Evolutionary conservation across 2,113 vertebrate species (phyloP).

Genomic region (Ictidomys tridecemlineatus): DNA sequence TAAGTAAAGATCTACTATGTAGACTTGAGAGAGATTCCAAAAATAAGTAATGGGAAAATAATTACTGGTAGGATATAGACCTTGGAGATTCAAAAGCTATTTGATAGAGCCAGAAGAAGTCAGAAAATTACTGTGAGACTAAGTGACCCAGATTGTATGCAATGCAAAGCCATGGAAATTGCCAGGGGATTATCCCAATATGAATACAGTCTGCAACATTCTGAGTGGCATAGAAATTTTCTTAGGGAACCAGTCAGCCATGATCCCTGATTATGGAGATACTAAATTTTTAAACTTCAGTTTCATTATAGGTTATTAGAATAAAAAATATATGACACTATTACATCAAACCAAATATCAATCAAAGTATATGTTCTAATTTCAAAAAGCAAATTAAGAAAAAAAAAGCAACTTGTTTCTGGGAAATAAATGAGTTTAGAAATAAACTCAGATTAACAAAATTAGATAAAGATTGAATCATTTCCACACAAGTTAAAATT

Average conservation of each 20-base stretch:
- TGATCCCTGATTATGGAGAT: not conserved
- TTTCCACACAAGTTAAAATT: not conserved
- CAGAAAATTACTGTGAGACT: not conserved
- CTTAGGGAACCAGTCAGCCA: not conserved
- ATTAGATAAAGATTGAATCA: not conserved
- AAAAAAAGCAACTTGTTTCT: not conserved
- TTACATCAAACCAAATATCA: not conserved
- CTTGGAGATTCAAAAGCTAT: not conserved
- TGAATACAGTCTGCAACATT: not conserved
- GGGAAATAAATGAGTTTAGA: not conserved
- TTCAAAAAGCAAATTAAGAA: not conserved
- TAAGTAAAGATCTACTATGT: not conserved
- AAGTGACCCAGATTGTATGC: not conserved
- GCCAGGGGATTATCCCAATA: not conserved
- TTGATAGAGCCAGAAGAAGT: not conserved
- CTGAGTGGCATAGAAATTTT: not conserved
- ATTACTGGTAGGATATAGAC: not conserved
- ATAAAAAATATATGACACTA: not conserved
- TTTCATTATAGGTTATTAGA: not conserved
- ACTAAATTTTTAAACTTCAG: not conserved
- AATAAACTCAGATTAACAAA: constrained; percentile 17
- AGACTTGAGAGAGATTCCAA: not conserved
- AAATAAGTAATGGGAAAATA: not conserved
- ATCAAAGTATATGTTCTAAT: not conserved
- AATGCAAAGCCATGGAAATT: not conserved